Evolutionary conservation across 2,797 vertebrate species (phyloP).

Genomic region (Sciurus vulgaris): DNA sequence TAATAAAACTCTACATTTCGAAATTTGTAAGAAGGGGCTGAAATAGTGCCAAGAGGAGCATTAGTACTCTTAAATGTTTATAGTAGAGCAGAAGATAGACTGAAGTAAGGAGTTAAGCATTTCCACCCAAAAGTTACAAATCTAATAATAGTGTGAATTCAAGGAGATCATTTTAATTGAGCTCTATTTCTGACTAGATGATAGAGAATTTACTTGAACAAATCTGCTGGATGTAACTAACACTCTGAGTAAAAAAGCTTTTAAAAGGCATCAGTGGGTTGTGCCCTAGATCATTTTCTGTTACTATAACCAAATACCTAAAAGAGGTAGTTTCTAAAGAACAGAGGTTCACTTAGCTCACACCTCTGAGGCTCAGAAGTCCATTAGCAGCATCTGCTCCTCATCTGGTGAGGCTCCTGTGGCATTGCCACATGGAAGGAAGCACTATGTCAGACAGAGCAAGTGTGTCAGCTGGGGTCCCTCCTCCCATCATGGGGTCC

Average conservation of each 20-base stretch:
- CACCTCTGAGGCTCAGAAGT: background rate
- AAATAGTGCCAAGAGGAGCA: background rate
- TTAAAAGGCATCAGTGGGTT: background rate
- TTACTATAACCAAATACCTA: background rate
- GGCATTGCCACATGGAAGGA: background rate
- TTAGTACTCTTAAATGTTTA: background rate
- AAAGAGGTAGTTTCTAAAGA: background rate
- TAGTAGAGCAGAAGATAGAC: background rate
- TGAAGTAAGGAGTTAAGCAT: background rate
- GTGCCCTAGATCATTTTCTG: background rate
- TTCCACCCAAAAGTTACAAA: background rate
- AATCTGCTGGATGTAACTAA: background rate
- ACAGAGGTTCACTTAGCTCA: background rate
- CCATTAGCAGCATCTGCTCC: no score
- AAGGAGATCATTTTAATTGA: slow-evolving; percentile 25
- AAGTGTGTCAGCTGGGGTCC: background rate
- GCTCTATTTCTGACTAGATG: slow-evolving; percentile 14
- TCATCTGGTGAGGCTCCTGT: background rate
- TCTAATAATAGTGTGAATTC: background rate
- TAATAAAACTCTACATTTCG: slow-evolving; percentile 16
- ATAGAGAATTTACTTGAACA: slow-evolving; percentile 29
- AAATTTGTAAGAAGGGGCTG: slow-evolving; percentile 6
- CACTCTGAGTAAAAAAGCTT: slow-evolving; percentile 13
- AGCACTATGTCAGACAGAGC: background rate
- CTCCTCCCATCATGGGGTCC: no score